Conservation (phyloP, 2,797 vertebrate species). For the Iguana delicatissima region DNA sequence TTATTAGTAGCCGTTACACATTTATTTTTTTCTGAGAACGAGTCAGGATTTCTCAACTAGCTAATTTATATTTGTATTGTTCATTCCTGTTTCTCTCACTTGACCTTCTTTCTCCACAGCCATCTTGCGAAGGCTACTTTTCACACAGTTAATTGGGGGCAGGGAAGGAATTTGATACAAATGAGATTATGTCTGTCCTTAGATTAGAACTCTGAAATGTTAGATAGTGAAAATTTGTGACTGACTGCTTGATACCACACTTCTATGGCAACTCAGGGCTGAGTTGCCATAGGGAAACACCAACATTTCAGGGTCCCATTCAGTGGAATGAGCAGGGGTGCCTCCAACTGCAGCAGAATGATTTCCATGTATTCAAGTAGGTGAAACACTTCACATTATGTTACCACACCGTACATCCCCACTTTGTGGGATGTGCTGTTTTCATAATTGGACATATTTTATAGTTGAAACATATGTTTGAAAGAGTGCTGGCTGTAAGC, state of each 20-base stretch:
- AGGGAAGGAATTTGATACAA: constrained; percentile 52
- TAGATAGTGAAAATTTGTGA: constrained; percentile 42
- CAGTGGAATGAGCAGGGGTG: too few species aligned
- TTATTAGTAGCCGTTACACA: constrained; percentile 55
- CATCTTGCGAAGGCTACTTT: constrained; percentile 46
- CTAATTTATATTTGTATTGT: constrained; percentile 66
- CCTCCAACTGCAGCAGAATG: neutral
- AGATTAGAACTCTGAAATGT: constrained; percentile 26
- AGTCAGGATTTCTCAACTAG: constrained; percentile 63
- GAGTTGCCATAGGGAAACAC: neutral
- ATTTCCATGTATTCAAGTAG: neutral
- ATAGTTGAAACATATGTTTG: too few species aligned
- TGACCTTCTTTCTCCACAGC: constrained; percentile 32
- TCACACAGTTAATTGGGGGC: constrained; percentile 54
- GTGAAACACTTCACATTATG: neutral
- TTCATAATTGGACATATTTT: too few species aligned
- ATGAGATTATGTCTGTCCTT: constrained; percentile 37
- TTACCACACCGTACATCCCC: too few species aligned
- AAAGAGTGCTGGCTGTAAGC: too few species aligned
- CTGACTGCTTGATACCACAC: constrained; percentile 15
- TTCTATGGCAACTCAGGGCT: neutral
- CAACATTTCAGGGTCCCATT: neutral
- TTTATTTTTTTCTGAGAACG: constrained; percentile 61
- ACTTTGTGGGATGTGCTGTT: too few species aligned
- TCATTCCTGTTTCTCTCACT: constrained; percentile 22